phyloP scores from a whole-genome alignment of 92 coral and sea anemone species.

The Zoanthus sociatus region DNA sequence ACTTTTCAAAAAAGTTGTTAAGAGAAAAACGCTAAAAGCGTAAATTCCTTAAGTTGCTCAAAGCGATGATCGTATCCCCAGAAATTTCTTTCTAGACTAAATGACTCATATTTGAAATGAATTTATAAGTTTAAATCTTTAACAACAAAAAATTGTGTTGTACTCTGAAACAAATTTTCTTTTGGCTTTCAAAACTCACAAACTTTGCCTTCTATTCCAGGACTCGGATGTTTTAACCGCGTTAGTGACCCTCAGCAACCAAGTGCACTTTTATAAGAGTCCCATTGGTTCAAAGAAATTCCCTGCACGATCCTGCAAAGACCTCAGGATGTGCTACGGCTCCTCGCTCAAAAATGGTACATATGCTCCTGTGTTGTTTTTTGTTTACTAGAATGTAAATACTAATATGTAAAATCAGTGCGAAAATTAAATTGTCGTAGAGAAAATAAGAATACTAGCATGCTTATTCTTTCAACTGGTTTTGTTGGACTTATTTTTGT shows the following conservation, averaged over 20 bases:
- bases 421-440: not conserved
- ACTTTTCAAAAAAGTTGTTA: no score
- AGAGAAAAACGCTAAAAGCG: no score
- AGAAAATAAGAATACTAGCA: no score
- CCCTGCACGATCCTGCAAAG: constrained; percentile 95
- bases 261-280: constrained; percentile 78
- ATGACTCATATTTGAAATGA: no score
- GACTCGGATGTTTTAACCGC: constrained; percentile 37
- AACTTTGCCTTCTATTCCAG: not conserved
- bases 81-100: no score
- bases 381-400: not conserved
- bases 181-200: not conserved
- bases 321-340: constrained; percentile 84
- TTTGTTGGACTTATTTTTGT: no score
- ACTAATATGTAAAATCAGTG: not conserved
- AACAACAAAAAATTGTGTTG: no score
- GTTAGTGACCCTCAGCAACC: constrained; percentile 59
- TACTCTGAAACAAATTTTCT: no score
- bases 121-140: no score
- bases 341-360: constrained; percentile 73
- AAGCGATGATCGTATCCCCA: no score
- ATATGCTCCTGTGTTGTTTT: constrained; percentile 13
- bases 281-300: constrained; percentile 87
- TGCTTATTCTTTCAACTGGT: no score
- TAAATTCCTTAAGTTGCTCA: no score